Base-by-base conservation (phyloP, 2,797 vertebrate genomes). In the Apogon talboti region DNA sequence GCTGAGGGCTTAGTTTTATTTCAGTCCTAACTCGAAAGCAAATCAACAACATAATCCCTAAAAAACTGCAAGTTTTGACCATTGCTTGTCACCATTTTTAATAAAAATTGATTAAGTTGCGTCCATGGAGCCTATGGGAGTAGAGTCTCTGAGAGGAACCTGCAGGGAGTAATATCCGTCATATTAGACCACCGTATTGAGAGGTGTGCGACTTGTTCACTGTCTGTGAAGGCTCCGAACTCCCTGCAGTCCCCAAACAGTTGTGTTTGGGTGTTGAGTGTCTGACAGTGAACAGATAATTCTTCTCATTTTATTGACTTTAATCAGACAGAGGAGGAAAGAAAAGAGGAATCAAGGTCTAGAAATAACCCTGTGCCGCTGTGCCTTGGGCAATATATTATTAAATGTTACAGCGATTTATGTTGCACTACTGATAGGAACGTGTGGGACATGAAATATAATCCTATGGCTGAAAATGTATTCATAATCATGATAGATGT, bases 401-500 rank as follows among this genome's bases (percentile, higher is more conserved):
- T 83, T 78, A 86, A 79, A 75, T 67, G 71, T 81, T 81, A 55
- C 58, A 67, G 58, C 52, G 13, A 84, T 89, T 86, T 81, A 81
- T 86, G 74, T 77, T 72, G 72, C 60, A 15, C 62, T 55, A 54
- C 60, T 81, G 66, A 77, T 68, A 53, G 67, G 62, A 45, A 79
- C 1, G 61, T 67, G 76, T 61, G 65, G 58, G 66, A 87, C 82
- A 78, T 83, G 75, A 83, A 79, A 81, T 79, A 84, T 76, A 74
- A 87, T 80, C 71, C 61, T 63, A 53, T 72, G 51, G 52, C 58
- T 68, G 55, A 54, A 66, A 82, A 79, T 81, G 47, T 78, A 78
- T 85, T 85, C 75, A 78, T 79, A 86, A 85, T 74, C 71, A 71
- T 79, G 83, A 85, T 51, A 69, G 61, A 86, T 83, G 71, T 59